A percentile compares a stretch with the other conserved stretches of the same genome.
Conservation (phyloP, 2,888 invertebrate species). For the Ligdia adustata region DNA sequence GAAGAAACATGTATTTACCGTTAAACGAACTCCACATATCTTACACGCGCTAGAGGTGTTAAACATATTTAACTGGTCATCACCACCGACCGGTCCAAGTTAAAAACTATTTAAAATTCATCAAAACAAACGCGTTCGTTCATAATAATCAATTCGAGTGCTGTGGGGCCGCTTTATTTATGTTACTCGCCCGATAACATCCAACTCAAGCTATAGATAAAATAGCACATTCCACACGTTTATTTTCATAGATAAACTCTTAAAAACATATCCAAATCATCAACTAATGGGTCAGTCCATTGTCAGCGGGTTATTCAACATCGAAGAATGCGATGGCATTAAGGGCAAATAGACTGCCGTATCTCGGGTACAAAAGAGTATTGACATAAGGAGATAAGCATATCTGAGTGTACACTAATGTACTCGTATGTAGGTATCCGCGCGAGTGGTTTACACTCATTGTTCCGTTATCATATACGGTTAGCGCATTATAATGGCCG, state of each 20-base stretch:
- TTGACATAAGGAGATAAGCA: conserved; percentile 78
- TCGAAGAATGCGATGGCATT: conserved; percentile 75
- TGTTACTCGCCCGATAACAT: conserved; percentile 49
- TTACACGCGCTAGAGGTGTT: conserved; percentile 17
- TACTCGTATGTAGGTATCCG: conserved; percentile 66
- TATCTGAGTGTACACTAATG: conserved; percentile 75
- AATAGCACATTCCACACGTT: conserved; percentile 42
- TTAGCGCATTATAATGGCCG: conserved; percentile 72
- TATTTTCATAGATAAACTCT: conserved; percentile 53
- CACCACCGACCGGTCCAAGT: conserved; percentile 14
- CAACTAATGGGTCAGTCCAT: conserved; percentile 69
- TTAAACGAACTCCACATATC: conserved; percentile 23
- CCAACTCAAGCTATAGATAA: conserved; percentile 44
- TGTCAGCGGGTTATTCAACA: conserved; percentile 70
- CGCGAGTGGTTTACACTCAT: conserved; percentile 71
- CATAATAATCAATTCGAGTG: conserved; percentile 10
- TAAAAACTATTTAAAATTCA: conserved; percentile 18
- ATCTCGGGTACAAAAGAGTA: conserved; percentile 81
- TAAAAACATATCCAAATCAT: conserved; percentile 52
- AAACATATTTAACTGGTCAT: conserved; percentile 16
- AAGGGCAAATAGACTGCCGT: conserved; percentile 78
- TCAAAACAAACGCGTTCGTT: conserved; percentile 24
- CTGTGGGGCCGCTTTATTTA: conserved; percentile 34
- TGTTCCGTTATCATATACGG: conserved; percentile 78
- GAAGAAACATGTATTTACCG: conserved; percentile 17